Conservation (phyloP, 2,888 invertebrate genomes). For the Amblyteles armatorius region DNA sequence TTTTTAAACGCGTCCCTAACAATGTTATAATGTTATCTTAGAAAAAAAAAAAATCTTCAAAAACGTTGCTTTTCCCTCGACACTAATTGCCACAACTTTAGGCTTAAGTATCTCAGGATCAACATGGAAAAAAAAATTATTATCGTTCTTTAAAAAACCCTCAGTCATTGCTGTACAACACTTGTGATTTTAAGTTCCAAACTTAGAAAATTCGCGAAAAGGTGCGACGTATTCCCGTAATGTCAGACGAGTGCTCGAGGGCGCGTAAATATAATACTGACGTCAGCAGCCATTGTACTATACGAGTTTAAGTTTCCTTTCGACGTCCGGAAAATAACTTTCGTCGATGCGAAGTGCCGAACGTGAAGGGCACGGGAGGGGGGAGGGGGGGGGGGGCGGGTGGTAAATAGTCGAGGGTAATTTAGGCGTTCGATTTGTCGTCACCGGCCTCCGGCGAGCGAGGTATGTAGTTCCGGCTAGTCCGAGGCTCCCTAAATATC, state of each 20-base stretch:
- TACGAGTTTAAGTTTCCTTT: slow-evolving; percentile 22
- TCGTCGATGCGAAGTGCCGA: slow-evolving; percentile 20
- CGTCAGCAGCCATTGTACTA: too few relatives aligned
- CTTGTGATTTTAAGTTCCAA: too few relatives aligned
- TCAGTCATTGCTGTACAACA: too few relatives aligned
- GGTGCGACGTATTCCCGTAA: not conserved
- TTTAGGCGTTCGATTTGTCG: slow-evolving; percentile 30
- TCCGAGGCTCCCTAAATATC: slow-evolving; percentile 39
- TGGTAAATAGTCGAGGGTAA: slow-evolving; percentile 27
- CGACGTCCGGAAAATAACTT: not conserved
- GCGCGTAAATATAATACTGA: not conserved
- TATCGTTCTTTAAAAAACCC: too few relatives aligned
- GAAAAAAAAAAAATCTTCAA: too few relatives aligned
- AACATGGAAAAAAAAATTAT: too few relatives aligned
- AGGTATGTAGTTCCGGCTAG: slow-evolving; percentile 43
- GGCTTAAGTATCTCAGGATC: too few relatives aligned
- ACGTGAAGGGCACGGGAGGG: slow-evolving; percentile 3
- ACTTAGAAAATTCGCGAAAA: too few relatives aligned
- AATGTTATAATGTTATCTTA: too few relatives aligned
- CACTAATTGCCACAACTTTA: too few relatives aligned
- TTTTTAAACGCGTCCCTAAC: too few relatives aligned
- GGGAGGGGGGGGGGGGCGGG: not conserved
- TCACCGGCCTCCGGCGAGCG: slow-evolving; percentile 13
- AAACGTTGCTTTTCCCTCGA: too few relatives aligned
- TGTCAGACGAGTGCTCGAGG: slow-evolving; percentile 18